Conservation (phyloP, 2,888 invertebrate species). For the Drosophila mulleri region DNA sequence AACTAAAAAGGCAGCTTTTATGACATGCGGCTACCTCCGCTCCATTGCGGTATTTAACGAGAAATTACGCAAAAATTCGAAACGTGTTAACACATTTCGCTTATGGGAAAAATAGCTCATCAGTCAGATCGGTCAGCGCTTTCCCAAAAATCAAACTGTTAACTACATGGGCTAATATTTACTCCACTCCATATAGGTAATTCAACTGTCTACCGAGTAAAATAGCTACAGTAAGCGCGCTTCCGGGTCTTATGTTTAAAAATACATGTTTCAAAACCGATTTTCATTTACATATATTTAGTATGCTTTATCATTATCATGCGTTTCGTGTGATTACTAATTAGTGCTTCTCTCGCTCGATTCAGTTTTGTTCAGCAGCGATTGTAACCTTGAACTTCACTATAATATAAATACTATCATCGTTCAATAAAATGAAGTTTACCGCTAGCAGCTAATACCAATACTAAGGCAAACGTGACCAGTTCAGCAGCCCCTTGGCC, state of each 20-base stretch:
- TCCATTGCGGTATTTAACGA: conserved; percentile 38
- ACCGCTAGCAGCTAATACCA: conserved; percentile 47
- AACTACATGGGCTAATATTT: conserved; percentile 56
- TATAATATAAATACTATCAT: conserved; percentile 29
- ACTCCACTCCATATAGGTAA: conserved; percentile 24
- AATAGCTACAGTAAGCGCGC: conserved; percentile 21
- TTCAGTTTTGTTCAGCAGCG: conserved; percentile 56
- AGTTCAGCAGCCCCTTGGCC: conserved; percentile 61
- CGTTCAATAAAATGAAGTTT: conserved; percentile 22
- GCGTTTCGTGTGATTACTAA: conserved; percentile 34
- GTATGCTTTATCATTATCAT: conserved; percentile 41
- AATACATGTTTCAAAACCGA: conserved; percentile 49
- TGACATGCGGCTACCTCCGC: conserved; percentile 38
- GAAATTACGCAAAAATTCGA: conserved; percentile 65
- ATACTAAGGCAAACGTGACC: conserved; percentile 5
- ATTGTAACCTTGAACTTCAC: conserved; percentile 67
- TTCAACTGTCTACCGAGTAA: conserved; percentile 33
- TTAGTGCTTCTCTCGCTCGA: conserved; percentile 47
- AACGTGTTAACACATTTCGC: conserved; percentile 60
- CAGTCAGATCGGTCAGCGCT: conserved; percentile 40
- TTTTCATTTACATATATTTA: conserved; percentile 61
- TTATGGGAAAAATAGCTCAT: conserved; percentile 55
- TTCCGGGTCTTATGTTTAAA: conserved; percentile 65
- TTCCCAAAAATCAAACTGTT: conserved; percentile 49
- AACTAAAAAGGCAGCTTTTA: conserved; percentile 41